A percentile compares a stretch with the other conserved stretches of the same genome.
Evolutionary conservation across 1,140 invertebrate genomes (phyloP).

Genomic region (Latrodectus geometricus): DNA sequence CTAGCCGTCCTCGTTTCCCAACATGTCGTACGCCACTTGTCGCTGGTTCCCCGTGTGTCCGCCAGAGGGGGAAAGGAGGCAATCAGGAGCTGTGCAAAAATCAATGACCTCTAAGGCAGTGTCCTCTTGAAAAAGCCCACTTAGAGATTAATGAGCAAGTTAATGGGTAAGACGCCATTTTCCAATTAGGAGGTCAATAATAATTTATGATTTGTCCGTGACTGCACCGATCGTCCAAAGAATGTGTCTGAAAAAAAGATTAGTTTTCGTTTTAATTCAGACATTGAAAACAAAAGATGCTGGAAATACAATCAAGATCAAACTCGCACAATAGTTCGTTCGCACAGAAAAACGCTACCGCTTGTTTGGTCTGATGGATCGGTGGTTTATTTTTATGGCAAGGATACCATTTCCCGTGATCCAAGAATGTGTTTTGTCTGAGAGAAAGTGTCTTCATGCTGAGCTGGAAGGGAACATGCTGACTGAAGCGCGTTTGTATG

Average conservation of each 20-base stretch:
- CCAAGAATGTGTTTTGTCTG: too few species aligned
- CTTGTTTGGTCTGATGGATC: too few species aligned
- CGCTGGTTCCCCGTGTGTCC: constrained; percentile 7
- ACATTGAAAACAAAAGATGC: too few species aligned
- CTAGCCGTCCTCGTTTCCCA: not conserved
- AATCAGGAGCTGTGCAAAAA: constrained; percentile 37
- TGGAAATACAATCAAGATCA: too few species aligned
- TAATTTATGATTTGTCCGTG: constrained; percentile 60
- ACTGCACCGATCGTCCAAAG: constrained; percentile 35
- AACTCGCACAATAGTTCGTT: too few species aligned
- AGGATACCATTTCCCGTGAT: too few species aligned
- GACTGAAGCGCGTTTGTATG: too few species aligned
- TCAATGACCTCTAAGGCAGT: constrained; percentile 59
- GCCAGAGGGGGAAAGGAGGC: constrained; percentile 12
- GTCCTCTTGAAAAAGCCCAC: constrained; percentile 46
- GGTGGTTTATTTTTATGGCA: too few species aligned
- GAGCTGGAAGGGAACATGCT: too few species aligned
- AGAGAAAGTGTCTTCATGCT: too few species aligned
- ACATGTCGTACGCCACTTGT: not conserved
- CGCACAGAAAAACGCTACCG: too few species aligned
- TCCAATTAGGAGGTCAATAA: constrained; percentile 60
- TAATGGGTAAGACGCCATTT: constrained; percentile 58
- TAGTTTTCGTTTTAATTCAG: too few species aligned
- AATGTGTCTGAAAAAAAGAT: not conserved
- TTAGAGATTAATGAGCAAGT: constrained; percentile 61